A percentile compares a stretch with the other conserved stretches of the same genome.
phyloP scores from a whole-genome alignment of 2,113 vertebrate species.

The Pristiophorus japonicus region DNA sequence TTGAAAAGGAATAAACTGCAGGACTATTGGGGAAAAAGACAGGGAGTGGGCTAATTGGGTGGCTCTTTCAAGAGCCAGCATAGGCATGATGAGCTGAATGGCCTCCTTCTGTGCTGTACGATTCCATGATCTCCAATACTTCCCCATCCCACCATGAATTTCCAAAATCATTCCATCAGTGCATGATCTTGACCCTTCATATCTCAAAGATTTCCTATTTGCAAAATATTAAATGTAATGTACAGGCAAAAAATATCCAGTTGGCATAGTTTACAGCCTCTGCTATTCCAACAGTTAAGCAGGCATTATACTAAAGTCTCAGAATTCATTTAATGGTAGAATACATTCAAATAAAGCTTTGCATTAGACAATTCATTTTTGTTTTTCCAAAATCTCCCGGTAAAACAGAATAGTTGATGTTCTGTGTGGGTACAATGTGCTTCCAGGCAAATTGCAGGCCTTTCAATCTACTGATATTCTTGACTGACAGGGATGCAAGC shows the following conservation, averaged over 20 bases:
- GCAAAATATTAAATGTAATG: slow-evolving; percentile 9
- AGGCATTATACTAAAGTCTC: not conserved
- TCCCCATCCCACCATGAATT: not conserved
- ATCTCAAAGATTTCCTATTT: not conserved
- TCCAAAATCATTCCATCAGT: not conserved
- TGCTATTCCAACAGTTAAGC: not conserved
- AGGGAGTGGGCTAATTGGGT: not conserved
- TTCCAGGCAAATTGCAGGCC: not conserved
- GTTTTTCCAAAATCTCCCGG: not conserved
- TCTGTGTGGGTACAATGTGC: not conserved
- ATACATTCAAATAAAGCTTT: not conserved
- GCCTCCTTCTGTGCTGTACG: not conserved
- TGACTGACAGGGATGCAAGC: not conserved
- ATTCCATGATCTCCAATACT: not conserved
- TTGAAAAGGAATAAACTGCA: not conserved
- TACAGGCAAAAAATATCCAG: not conserved
- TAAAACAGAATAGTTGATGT: not conserved
- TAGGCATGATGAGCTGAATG: not conserved
- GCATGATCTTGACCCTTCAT: not conserved
- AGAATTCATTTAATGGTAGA: not conserved
- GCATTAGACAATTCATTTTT: not conserved
- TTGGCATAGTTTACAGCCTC: not conserved
- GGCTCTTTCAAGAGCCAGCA: not conserved
- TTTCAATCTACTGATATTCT: not conserved
- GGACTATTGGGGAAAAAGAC: not conserved